Percentiles rank a stretch among this genome's conserved stretches.
Conservation (phyloP, 2,888 invertebrate species). For the Julus scanicus region DNA sequence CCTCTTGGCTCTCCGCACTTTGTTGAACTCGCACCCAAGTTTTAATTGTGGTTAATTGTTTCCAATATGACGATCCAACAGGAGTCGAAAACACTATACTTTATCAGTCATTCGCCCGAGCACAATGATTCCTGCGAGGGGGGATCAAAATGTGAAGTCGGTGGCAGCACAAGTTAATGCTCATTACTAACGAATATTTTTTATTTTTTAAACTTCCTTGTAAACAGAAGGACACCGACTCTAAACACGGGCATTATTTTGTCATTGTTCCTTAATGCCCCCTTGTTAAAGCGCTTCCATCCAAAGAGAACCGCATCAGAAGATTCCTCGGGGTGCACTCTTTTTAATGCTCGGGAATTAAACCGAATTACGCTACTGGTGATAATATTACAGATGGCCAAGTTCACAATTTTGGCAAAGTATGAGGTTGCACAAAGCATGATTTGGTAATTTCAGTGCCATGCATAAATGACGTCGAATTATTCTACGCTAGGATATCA, state of each 20-base stretch:
- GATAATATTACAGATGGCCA: background rate
- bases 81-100: background rate
- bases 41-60: constrained; percentile 37
- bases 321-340: background rate
- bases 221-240: background rate
- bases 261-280: background rate
- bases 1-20: constrained; percentile 32
- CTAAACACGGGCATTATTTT: constrained; percentile 12
- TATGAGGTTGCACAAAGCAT: background rate
- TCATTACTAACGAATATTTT: background rate
- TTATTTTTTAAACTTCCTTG: background rate
- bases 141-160: background rate
- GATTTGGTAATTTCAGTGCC: background rate
- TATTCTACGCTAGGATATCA: too few species aligned
- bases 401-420: background rate
- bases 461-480: too few species aligned
- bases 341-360: background rate
- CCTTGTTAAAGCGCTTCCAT: background rate
- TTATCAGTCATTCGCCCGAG: background rate
- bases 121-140: background rate
- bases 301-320: background rate
- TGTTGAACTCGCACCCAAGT: constrained; percentile 35
- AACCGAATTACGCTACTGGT: background rate
- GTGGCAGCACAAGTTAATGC: constrained; percentile 22
- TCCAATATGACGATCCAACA: constrained; percentile 29